phyloP scores from a whole-genome alignment of 2,113 vertebrate genomes.

The Pyxicephalus adspersus region DNA sequence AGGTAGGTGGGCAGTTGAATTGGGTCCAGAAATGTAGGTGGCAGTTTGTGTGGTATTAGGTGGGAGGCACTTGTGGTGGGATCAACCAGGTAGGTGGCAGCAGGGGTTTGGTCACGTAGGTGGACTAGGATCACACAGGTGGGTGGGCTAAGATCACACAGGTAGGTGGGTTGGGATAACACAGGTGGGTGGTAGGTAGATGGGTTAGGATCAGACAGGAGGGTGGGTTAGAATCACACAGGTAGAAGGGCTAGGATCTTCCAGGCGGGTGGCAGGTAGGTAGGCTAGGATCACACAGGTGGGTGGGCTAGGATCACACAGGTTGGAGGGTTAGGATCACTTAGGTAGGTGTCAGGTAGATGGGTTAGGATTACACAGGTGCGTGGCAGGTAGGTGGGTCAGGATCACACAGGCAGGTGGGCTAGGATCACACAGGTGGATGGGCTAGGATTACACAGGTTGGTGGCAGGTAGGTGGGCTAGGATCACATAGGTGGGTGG shows the following conservation, averaged over 20 bases:
- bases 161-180: neutral
- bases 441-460: neutral
- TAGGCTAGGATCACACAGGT: neutral
- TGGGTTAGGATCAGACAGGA: neutral
- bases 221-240: neutral
- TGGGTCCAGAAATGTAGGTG: too few relatives aligned
- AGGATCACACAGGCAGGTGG: neutral
- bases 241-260: neutral
- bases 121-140: too few relatives aligned
- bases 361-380: neutral
- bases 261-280: neutral
- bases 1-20: too few relatives aligned
- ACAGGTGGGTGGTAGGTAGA: too few relatives aligned
- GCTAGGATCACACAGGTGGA: neutral
- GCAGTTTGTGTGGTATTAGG: too few relatives aligned
- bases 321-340: neutral
- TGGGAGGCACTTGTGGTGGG: too few relatives aligned
- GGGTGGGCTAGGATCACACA: neutral
- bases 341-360: neutral
- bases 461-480: neutral
- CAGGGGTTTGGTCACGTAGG: too few relatives aligned
- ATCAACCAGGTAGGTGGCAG: too few relatives aligned
- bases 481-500: neutral
- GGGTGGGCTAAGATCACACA: too few relatives aligned
- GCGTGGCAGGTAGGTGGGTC: neutral